Base-by-base conservation (phyloP, 2,888 invertebrate genomes). In the Tinea trinotella region DNA sequence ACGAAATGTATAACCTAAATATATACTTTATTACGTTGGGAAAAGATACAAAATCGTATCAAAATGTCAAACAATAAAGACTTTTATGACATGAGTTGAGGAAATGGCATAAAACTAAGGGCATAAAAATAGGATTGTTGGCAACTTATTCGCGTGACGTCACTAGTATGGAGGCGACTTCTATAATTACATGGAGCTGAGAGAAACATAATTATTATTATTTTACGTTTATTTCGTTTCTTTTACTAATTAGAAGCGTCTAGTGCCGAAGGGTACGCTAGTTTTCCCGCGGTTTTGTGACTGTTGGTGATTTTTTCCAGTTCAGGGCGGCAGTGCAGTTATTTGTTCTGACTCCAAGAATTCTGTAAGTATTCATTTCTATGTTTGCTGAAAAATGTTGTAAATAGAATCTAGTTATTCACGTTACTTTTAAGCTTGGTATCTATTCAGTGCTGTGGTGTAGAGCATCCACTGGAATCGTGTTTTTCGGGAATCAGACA, bases 111-210 rank as follows among this genome's bases (percentile, higher is more conserved):
- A n/a, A n/a, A n/a, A n/a, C n/a, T n/a, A n/a, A n/a, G n/a, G 50
- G 22, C 50, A 50, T 24, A 78, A 81, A 84, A 85, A 83, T 84
- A 84, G 82, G 83, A 82, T 82, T 81, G 84, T 84, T 85, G 84
- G 83, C 85, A 82, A 83, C 85, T 76, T 30, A 77, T 81, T 73
- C 67, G 69, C 70, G 74, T 86, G 86, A 86, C 86, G 86, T 86
- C 86, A 85, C 74, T 63, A 65, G 62, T 71, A 76, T 71, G 71
- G 74, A 78, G 75, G 69, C 67, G 76, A 74, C 78, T 73, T 81
- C 84, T 86, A 85, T 84, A 80, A 83, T 86, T 86, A 86, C 85
- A 79, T 70, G 64, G 64, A 68, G 73, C 71, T 66, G 58, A 72
- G 66, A 70, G 78, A 24, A 76, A 76, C 40, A 15, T 15, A 74